These are phyloP conservation scores for Heterotilapia buettikoferi DNA, from an alignment of 2,113 vertebrate genomes.

Conservation along the genomic window DNA sequence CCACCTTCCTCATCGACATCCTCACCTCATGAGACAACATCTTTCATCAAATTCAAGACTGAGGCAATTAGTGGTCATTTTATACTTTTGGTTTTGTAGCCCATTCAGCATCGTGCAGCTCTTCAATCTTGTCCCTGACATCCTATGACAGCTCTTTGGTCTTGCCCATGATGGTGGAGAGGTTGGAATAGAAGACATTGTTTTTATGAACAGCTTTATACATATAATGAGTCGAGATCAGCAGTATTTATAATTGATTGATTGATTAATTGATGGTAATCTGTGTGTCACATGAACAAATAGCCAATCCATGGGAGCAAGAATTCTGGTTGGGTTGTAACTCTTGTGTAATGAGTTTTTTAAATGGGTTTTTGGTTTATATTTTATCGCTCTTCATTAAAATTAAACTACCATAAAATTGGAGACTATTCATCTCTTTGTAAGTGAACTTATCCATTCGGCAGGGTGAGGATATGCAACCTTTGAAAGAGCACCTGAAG, in stretches of 20 bases:
- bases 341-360: neutral
- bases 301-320: neutral
- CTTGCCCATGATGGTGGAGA: neutral
- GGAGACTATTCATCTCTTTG: neutral
- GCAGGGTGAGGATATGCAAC: neutral
- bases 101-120: neutral
- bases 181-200: neutral
- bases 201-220: neutral
- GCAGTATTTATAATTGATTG: neutral
- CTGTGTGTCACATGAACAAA: neutral
- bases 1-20: neutral
- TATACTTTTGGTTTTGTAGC: neutral
- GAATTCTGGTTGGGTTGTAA: neutral
- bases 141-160: neutral
- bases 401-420: neutral
- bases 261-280: neutral
- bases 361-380: neutral
- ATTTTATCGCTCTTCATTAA: neutral
- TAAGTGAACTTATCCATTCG: neutral
- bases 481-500: neutral
- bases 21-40: neutral
- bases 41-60: neutral
- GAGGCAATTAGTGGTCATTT: neutral
- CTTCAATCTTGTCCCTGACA: neutral
- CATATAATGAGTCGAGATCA: neutral